A percentile compares a stretch with the other conserved stretches of the same genome.
phyloP scores from a whole-genome alignment of 1,140 invertebrate genomes.

The Metaphire vulgaris region DNA sequence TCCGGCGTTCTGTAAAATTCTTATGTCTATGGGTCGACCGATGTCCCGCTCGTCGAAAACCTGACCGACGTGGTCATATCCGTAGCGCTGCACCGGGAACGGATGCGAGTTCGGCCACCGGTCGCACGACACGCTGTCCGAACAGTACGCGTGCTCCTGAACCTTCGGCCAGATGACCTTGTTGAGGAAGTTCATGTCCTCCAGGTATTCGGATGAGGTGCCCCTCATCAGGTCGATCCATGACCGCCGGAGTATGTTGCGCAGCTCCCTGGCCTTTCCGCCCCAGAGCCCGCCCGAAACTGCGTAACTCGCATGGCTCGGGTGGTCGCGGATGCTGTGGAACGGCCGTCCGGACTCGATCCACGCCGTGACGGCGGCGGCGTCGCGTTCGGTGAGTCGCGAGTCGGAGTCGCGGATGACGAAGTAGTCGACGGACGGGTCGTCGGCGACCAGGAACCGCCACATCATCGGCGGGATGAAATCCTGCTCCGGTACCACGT shows the following conservation, averaged over 20 bases:
- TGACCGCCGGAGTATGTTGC: constrained; percentile 24
- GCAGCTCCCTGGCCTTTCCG: constrained; percentile 16
- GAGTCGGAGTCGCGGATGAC: constrained; percentile 27
- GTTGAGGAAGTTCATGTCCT: constrained; percentile 30
- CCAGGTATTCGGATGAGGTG: constrained; percentile 7
- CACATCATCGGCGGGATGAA: constrained; percentile 31
- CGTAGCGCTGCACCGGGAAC: constrained; percentile 25
- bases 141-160: constrained; percentile 28
- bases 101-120: constrained; percentile 24
- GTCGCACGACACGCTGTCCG: constrained; percentile 30
- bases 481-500: constrained; percentile 22
- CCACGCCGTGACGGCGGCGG: constrained; percentile 21
- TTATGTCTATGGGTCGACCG: constrained; percentile 22
- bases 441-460: constrained; percentile 30
- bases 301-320: constrained; percentile 28
- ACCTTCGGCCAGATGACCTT: constrained; percentile 27
- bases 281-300: constrained; percentile 31
- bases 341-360: constrained; percentile 28
- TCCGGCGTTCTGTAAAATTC: constrained; percentile 21
- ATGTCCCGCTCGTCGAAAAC: constrained; percentile 26
- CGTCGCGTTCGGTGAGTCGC: constrained; percentile 27
- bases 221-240: constrained; percentile 29
- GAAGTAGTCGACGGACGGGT: constrained; percentile 28
- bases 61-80: constrained; percentile 29
- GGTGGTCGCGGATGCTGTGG: constrained; percentile 30